Evolutionary conservation across 2,888 invertebrate genomes (phyloP), one percentile per base, ranked within the genome.

Genomic region (Oscheius myriophilus): DNA sequence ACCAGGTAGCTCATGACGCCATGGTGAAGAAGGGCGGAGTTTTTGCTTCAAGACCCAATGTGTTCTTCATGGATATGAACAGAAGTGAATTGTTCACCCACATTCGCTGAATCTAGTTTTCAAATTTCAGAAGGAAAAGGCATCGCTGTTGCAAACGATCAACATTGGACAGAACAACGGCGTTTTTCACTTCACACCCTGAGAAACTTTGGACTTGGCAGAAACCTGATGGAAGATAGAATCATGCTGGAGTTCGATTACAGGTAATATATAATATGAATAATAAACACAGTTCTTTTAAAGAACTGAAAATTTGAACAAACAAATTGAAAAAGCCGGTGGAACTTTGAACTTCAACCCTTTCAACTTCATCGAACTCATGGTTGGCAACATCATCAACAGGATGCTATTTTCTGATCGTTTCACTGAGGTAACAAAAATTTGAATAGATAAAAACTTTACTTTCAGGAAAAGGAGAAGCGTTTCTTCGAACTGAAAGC

Each of bases 21-120:
- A 65, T 65, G 49, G 25, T 54, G 18, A 65, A 55, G 26, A 54
- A 65, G 21, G 65, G 65, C 9, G 18, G 41, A n/a, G 23, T 54
- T 16, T 65, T 55, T 33, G 46, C 65, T 42, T 21, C 42, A n/a
- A 54, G 65, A 26, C 41, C 51, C 11, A 11, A 41, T 16, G 16
- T 53, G 23, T 51, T 63, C 41, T 18, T 63, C 4, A 39, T 63
- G 18, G 26, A 63, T 41, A 23, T 53, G n/a, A n/a, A 51, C 4
- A 21, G 63, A 63, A 26, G 61, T 61, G 21, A 46, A 49, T 49
- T 49, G 3, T 33, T 33, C 33, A 6, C 4, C 9, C 33, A 6
- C 9, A 6, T 3, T 33, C 33, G 3, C 3, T 33, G 33, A 6
- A 3, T 6, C 33, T 33, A 33, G 9, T 6, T 33, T n/a, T n/a